These are phyloP conservation scores for Mimumesa dahlbomi DNA, from an alignment of 2,888 invertebrate species.

Conservation along the genomic window DNA sequence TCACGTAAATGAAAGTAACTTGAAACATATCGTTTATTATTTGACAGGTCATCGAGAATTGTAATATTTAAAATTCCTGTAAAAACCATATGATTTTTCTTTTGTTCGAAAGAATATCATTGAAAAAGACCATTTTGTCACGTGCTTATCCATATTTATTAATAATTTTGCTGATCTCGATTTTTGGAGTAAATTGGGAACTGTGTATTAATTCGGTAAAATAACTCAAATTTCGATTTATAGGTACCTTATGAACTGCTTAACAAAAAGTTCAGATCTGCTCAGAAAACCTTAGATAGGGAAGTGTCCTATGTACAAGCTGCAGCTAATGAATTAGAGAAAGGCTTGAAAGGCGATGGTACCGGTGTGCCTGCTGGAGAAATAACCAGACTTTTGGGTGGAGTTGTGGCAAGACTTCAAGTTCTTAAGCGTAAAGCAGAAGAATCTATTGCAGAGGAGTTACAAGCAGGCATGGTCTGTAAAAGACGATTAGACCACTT, in stretches of 20 bases:
- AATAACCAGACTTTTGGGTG: slow-evolving; percentile 90
- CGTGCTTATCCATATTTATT: too few relatives aligned
- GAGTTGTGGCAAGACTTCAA: slow-evolving; percentile 93
- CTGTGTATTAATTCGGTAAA: neutral
- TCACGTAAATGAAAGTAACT: too few relatives aligned
- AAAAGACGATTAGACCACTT: slow-evolving; percentile 96
- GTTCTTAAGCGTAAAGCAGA: slow-evolving; percentile 96
- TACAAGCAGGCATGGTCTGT: slow-evolving; percentile 94
- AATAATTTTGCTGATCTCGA: too few relatives aligned
- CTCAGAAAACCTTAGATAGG: slow-evolving; percentile 96
- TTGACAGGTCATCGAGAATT: neutral
- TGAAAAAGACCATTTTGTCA: too few relatives aligned
- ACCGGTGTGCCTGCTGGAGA: slow-evolving; percentile 84
- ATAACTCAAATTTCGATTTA: slow-evolving; percentile 5
- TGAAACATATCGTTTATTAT: too few relatives aligned
- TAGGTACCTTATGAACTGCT: slow-evolving; percentile 98
- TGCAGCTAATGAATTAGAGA: slow-evolving; percentile 90
- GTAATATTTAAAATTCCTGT: too few relatives aligned
- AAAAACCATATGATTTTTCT: too few relatives aligned
- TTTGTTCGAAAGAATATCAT: too few relatives aligned
- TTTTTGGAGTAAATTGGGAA: neutral
- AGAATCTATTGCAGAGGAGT: slow-evolving; percentile 95
- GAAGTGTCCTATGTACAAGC: slow-evolving; percentile 94
- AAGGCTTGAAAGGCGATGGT: slow-evolving; percentile 85
- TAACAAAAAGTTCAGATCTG: slow-evolving; percentile 97